Evolutionary conservation across 2,888 invertebrate genomes (phyloP), one percentile per base, ranked within the genome.

Genomic region (Lasioglossum marginatum): DNA sequence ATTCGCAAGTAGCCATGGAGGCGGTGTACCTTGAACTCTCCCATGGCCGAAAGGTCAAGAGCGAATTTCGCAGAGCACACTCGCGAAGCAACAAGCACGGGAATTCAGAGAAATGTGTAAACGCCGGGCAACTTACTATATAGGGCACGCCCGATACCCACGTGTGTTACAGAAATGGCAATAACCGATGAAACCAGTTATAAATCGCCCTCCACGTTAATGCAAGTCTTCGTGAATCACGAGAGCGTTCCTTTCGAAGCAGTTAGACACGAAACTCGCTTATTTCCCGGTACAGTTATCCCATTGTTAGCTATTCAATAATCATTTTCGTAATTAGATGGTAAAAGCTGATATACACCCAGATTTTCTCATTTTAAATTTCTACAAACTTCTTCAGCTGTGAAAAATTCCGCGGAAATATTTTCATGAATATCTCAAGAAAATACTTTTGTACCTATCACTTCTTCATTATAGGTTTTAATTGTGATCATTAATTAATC

Each of bases 161-260:
- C 74, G 73, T 31, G 72, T 43, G 57, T 43, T 78, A 57, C 82
- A 70, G 74, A 84, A 78, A 88, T 79, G 85, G 82, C 80, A 68
- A 77, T 83, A 84, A 79, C 76, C 79, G 78, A 84, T 79, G 75
- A 66, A 87, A 88, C 88, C 88, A 85, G 89, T 88, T 87, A 79
- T 80, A 73, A 77, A 86, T 79, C 73, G 73, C 14, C 23, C 48
- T 31, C 43, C 85, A 83, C 82, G 81, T 82, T 82, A 85, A 77
- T 70, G 2, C 48, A 31, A 31, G 23, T 63, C 82, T 52, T 71
- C 80, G 82, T 85, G 88, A 83, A 85, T 87, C 89, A 79, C 60
- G 77, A 83, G 74, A 82, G 70, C 74, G 68, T 43, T 70, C 77
- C 63, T 77, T 70, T 79, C 63, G 63, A 23, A 52, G 40, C 76